Base-by-base conservation (phyloP, 2,888 invertebrate species). In the Clitarchus hookeri region DNA sequence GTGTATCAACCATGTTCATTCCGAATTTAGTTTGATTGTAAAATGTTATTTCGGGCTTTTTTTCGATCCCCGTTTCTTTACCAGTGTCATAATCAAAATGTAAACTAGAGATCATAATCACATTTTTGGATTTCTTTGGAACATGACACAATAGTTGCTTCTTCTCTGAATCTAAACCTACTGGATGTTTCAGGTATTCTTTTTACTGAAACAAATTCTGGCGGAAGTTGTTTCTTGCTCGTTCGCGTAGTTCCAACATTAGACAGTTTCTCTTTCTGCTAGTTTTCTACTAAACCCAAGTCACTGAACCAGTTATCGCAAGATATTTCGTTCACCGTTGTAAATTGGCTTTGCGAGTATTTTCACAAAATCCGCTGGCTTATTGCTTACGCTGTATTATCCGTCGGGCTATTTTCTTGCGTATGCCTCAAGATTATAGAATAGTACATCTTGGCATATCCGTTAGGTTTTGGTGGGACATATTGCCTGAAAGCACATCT, bases 281-380 rank as follows among this genome's bases (percentile, higher is more conserved):
- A 82, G 27, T 36, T 9, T 82, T 44, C 6, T 23, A 82, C 36
- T 23, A 82, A 36, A 36, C 12, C 23, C 26, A 79, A 79, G 23
- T 9, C 82, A 36, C 4, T 36, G 23, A 82, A 82, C 82, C 82
- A 82, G 23, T 82, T 82, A 82, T 82, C 36, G 23, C 19, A 16
- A 36, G 82, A 82, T 44, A 23, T 82, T 82, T 6, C 82, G 8
- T 36, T 26, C 27, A 36, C 27, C 25, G 12, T 82, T 82, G 36
- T 36, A 82, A 44, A 82, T 82, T 19, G 36, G 82, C 27, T 27
- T 13, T 44, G 44, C 44, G 13, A 82, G 44, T 82, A 36, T 82
- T 82, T 82, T 82, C 13, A 82, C 82, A 82, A 82, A 6, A 27
- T 82, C 82, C n/a, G 0, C 44, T 82, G 82, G 36, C 25, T 82